Evolutionary conservation across 1,140 invertebrate species (phyloP), one percentile per base, ranked within the genome.

Genomic region (Heliconius melpomene): DNA sequence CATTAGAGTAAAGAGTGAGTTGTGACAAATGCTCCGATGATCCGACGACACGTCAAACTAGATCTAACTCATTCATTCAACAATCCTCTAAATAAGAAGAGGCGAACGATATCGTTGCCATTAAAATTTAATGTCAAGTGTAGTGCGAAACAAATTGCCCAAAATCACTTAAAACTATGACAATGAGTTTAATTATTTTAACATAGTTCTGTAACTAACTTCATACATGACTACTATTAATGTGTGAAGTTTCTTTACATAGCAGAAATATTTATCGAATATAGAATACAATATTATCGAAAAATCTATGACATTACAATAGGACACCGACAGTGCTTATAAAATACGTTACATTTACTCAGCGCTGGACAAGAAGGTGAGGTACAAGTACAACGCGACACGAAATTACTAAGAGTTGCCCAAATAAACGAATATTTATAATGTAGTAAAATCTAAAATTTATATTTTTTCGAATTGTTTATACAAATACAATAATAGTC

Each of bases 221-320:
- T 87, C 84, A 91, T 90, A 94, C 91, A 93, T 93, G 89, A 92
- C 91, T 93, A 94, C 91, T 91, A 91, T 91, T 89, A 90, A 91
- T 82, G 91, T 92, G 92, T 93, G 86, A 90, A 20, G 6, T 52
- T 91, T 90, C 90, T 93, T 93, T 91, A 93, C 91, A 93, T 91
- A 90, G 92, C 91, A 93, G 92, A 93, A 93, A 92, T 94, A 92
- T 91, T 85, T 90, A 92, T 93, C 90, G 91, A 93, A 92, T 94
- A 94, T 94, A 94, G 91, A 94, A 93, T 94, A 94, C 91, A 93
- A 92, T 93, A 92, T 92, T 90, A 93, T 93, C 88, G 90, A 93
- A 93, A 84, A 93, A 93, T 90, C 93, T 93, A 92, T 93, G 87
- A 91, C 86, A 87, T 91, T 91, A 93, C 89, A 91, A 90, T 91